Evolutionary conservation across 1,140 invertebrate species (phyloP).

Genomic region (Drosophila nebulosa): DNA sequence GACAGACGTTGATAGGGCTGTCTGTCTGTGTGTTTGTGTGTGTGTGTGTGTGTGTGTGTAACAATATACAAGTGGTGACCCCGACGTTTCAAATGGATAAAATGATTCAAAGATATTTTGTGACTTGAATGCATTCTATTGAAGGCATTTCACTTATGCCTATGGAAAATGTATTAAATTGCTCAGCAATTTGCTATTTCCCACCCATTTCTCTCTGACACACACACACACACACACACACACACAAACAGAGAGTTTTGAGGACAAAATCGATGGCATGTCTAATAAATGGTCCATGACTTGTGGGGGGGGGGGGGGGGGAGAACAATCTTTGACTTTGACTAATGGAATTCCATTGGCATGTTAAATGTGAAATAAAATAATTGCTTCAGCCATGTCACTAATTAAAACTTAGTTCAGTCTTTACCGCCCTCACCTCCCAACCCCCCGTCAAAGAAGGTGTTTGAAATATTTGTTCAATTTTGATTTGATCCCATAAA

Average conservation of each 20-base stretch:
- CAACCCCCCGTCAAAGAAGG: neutral
- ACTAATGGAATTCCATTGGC: slow-evolving; percentile 63
- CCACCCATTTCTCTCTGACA: neutral
- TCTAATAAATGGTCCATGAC: slow-evolving; percentile 33
- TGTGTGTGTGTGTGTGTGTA: too few relatives aligned
- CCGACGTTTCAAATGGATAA: neutral
- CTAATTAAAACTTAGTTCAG: neutral
- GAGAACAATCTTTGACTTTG: slow-evolving; percentile 55
- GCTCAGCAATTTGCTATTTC: slow-evolving; percentile 37
- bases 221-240: neutral
- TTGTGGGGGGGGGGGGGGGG: neutral
- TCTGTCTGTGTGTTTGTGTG: too few relatives aligned
- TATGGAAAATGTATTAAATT: slow-evolving; percentile 55
- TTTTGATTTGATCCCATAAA: neutral
- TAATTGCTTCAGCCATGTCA: slow-evolving; percentile 42
- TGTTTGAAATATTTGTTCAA: neutral
- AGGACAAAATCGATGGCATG: slow-evolving; percentile 27
- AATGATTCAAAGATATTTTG: neutral
- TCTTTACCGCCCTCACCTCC: neutral
- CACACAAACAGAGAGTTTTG: slow-evolving; percentile 11
- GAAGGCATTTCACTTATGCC: slow-evolving; percentile 13
- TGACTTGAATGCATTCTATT: slow-evolving; percentile 10
- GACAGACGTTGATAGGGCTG: neutral
- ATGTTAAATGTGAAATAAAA: slow-evolving; percentile 40
- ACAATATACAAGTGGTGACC: neutral